These are phyloP conservation scores for Phytoseiulus persimilis DNA, from an alignment of 2,888 invertebrate genomes.

Conservation along the genomic window DNA sequence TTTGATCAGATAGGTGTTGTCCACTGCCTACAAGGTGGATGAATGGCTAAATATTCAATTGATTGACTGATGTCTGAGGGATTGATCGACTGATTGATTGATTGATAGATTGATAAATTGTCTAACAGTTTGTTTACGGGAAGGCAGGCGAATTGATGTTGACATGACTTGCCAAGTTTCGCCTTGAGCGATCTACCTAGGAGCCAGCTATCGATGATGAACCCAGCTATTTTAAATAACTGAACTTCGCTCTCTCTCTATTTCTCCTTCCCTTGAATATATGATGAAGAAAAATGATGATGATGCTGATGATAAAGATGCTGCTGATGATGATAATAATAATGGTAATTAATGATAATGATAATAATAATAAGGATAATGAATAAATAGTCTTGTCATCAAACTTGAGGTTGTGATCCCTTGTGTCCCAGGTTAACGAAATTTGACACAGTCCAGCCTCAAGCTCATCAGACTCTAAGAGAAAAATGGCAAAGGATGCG, in stretches of 20 bases:
- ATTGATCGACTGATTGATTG: not conserved
- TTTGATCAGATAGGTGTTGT: not conserved
- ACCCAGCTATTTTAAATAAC: not conserved
- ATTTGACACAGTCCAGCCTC: too few relatives aligned
- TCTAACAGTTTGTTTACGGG: slow-evolving; percentile 5
- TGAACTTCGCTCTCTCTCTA: not conserved
- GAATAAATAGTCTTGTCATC: slow-evolving; percentile 5
- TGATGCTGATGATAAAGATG: not conserved
- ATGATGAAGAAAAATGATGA: not conserved
- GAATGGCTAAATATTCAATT: not conserved
- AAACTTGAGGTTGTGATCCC: too few relatives aligned
- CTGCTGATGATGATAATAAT: not conserved
- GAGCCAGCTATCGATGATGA: slow-evolving; percentile 5
- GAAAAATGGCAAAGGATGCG: too few relatives aligned
- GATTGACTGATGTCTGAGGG: not conserved
- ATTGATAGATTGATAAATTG: not conserved
- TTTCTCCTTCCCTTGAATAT: not conserved
- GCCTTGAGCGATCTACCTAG: not conserved
- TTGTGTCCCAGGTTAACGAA: too few relatives aligned
- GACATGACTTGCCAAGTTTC: not conserved
- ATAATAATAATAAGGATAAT: not conserved
- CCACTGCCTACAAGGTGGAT: not conserved
- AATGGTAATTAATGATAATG: not conserved
- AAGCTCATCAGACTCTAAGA: too few relatives aligned
- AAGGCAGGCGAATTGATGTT: not conserved